Percentiles rank a stretch among this genome's conserved stretches.
Evolutionary conservation across 2,797 vertebrate genomes (phyloP).

Genomic region (Poeciliopsis paucimaculata): DNA sequence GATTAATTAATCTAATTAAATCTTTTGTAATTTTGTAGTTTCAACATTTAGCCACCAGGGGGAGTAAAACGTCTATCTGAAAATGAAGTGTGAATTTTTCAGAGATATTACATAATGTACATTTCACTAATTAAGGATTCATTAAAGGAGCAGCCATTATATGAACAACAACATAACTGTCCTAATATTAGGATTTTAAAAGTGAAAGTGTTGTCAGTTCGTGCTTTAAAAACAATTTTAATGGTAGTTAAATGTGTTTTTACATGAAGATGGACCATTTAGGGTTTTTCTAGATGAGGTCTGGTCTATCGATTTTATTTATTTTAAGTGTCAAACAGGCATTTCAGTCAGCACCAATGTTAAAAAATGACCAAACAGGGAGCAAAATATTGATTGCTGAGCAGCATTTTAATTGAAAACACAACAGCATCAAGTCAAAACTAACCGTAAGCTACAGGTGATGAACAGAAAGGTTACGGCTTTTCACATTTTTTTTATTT

Average conservation of each 20-base stretch:
- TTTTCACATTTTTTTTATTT: conserved; percentile 54
- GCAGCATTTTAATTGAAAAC: conserved; percentile 68
- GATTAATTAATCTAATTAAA: background rate
- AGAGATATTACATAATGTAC: conserved; percentile 23
- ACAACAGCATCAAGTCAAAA: conserved; percentile 43
- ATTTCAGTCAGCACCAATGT: background rate
- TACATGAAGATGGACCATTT: background rate
- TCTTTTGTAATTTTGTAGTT: conserved; percentile 7
- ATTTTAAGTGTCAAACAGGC: background rate
- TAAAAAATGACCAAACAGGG: conserved; percentile 13
- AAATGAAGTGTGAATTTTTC: background rate
- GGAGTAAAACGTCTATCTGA: conserved; percentile 32
- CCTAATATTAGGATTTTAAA: background rate
- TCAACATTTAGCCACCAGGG: conserved; percentile 56
- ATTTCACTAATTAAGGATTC: conserved; percentile 2
- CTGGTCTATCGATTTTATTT: background rate
- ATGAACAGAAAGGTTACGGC: conserved; percentile 56
- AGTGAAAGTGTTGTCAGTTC: background rate
- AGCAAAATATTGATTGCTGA: conserved; percentile 60
- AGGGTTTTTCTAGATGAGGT: background rate
- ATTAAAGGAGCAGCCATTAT: background rate
- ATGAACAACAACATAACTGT: background rate
- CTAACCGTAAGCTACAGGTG: conserved; percentile 48
- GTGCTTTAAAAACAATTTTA: background rate
- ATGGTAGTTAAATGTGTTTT: background rate